Evolutionary conservation across 2,888 invertebrate genomes (phyloP), one percentile per base, ranked within the genome.

Genomic region (Drosophila prolongata): DNA sequence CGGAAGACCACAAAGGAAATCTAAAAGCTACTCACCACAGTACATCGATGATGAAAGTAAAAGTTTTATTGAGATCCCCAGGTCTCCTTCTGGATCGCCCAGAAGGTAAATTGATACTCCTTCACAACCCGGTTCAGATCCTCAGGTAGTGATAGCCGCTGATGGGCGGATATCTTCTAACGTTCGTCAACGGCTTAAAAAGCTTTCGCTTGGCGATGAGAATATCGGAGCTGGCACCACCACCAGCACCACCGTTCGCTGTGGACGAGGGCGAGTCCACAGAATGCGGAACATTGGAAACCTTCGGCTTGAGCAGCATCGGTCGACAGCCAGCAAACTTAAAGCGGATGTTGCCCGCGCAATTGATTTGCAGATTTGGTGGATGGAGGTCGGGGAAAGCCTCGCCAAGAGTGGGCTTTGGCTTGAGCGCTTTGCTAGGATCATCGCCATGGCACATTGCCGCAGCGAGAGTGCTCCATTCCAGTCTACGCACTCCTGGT

Each of bases 291-390:
- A 69, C 49, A 0, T 59, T 56, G 8, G 69, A 54, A 50, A 66
- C 66, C 55, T 87, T 92, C 1, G 85, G 76, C 76, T 92, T 92
- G 3, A 87, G 65, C 61, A 89, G 79, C 8, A 91, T 82, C 0
- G 92, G 92, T 2, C 91, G 86, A 47, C 91, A 91, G 14, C 92
- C 91, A 4, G 91, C 85, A 55, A 90, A 92, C 71, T 91, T 92
- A 38, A 92, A 92, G n/a, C 91, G 90, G 67, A 92, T 91, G 42
- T 74, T 87, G 24, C 91, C 90, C 0, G 86, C 75, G 55, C 91
- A 90, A 64, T 90, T 90, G 3, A 86, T 68, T 13, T 85, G 71
- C 0, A 89, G 70, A 83, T 91, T 90, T 2, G 89, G 89, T 8
- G 75, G 60, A 37, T 79, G 75, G 5, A 88, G 67, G 1, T 90